Evolutionary conservation across 2,888 invertebrate genomes (phyloP), one percentile per base, ranked within the genome.

Genomic region (Pyrrhopygopsis socrates): DNA sequence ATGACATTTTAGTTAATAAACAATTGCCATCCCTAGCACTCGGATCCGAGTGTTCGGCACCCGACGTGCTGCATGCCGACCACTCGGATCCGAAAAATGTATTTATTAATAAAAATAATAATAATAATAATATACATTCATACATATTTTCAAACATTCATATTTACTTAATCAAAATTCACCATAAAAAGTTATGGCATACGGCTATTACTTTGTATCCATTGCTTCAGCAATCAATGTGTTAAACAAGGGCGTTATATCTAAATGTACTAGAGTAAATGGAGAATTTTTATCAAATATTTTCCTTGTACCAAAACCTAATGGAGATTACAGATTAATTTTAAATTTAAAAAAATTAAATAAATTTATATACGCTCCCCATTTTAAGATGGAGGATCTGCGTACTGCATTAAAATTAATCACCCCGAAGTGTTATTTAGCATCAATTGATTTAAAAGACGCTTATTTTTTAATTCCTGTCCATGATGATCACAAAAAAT

Each of bases 71-170:
- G 54, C 27, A 27, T 74, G 73, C 73, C 73, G 29, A 54, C 22
- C 73, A 74, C 73, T 74, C 73, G 73, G 73, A 74, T 74, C 73
- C 73, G 73, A 68, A 30, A 68, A 68, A 68, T 29, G 68, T 68
- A 3, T 68, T 68, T 68, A 5, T 65, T 34, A 8, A 34, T 34
- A 50, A 2, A 73, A 24, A 30, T 54, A 50, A 70, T 70, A 24
- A 30, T 54, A 50, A 70, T 70, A 70, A 70, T 22, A 70, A 70
- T 34, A 34, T 34, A 34, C n/a, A 70, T 70, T 41, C 41, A 70
- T 70, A 70, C 70, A 70, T 22, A 70, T 70, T 70, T 70, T 70
- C n/a, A 70, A 70, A 38, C 34, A 41, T 70, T 70, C 1, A 70
- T 70, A 38, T 70, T 70, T 38, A 70, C 41, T 41, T 70, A 70